Conservation (phyloP, 1,140 invertebrate species). For the Panonychus citri region DNA sequence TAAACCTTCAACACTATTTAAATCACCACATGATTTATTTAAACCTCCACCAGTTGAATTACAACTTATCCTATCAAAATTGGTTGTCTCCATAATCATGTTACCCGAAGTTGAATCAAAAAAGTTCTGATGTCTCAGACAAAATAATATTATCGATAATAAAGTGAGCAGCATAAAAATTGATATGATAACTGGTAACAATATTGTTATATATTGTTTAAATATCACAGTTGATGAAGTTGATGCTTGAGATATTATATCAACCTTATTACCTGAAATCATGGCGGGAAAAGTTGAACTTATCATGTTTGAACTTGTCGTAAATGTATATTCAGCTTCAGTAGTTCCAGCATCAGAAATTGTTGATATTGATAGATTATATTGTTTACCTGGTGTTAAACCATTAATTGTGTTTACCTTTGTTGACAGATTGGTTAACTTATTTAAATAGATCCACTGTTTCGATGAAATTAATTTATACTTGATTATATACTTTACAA, state of each 20-base stretch:
- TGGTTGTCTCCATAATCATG: neutral
- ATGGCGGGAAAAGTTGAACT: neutral
- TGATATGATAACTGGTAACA: neutral
- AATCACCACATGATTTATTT: neutral
- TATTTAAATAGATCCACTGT: neutral
- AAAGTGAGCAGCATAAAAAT: neutral
- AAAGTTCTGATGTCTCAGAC: neutral
- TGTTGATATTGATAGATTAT: conserved; percentile 13
- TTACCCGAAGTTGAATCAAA: neutral
- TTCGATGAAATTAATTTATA: neutral
- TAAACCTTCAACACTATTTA: neutral
- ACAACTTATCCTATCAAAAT: neutral
- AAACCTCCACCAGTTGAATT: neutral
- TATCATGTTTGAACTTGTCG: conserved; percentile 24
- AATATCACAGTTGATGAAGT: neutral
- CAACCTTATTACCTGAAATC: neutral
- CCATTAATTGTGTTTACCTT: neutral
- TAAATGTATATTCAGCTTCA: conserved; percentile 55
- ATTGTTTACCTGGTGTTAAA: conserved; percentile 38
- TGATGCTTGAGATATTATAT: neutral
- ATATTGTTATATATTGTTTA: neutral
- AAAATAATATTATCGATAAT: neutral
- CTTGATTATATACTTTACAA: neutral
- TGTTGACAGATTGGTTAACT: neutral
- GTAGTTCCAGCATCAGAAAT: conserved; percentile 31